Base-by-base conservation (phyloP, 2,113 vertebrate species). In the Ammodytes marinus region DNA sequence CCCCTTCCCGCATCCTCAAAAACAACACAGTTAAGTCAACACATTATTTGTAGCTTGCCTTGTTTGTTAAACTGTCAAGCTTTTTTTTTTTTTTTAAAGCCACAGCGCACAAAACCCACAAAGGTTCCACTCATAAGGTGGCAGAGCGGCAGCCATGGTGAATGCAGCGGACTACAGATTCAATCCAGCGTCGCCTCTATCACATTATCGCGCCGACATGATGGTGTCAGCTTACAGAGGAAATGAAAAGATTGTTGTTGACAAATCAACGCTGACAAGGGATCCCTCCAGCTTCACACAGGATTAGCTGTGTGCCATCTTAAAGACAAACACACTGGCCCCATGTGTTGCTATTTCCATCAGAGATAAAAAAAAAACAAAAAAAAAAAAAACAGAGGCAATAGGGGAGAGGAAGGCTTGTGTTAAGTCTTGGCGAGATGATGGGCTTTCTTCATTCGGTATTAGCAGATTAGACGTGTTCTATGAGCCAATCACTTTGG, bases 401-500 rank as follows among this genome's bases (percentile, higher is more conserved):
- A 50, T 14, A 69, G 77, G 69, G 79, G 72, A 59, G 59, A 47
- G 80, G 82, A 58, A 71, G 84, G 73, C 83, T 90, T 65, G 86
- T 89, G 73, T 91, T 88, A 88, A 86, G 74, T 81, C 88, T 85
- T 87, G 77, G 89, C 71, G 55, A 87, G 90, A 87, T 88, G 93
- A 93, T 82, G 88, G 83, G 86, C 86, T 89, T 91, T 91, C 89
- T 89, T 92, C 89, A 86, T 88, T 91, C 82, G 42, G 91, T 88
- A 90, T 92, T 93, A 93, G 86, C 89, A 94, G 92, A 94, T 93
- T 93, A 93, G 91, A 83, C 77, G n/a, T 91, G 84, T 91, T 91
- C 91, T 87, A 88, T 87, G 89, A 90, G 91, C 79, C 88, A 86
- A 82, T 93, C 88, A 86, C 89, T 84, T 77, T 3, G 4, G 84